phyloP scores from a whole-genome alignment of 2,113 vertebrate species.

The Struthidea cinerea region DNA sequence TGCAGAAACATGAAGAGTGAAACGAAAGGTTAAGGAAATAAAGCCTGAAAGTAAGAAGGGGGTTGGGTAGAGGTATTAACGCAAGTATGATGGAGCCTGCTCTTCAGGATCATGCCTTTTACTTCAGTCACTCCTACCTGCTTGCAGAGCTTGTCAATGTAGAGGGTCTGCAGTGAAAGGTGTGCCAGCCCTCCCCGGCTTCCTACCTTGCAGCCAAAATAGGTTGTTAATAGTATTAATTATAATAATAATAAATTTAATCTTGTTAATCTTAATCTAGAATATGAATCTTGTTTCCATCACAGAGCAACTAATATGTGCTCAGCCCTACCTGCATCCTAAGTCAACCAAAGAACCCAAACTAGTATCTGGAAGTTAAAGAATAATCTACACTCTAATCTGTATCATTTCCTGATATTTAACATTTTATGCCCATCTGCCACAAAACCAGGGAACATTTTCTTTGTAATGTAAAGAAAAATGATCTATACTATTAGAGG shows the following conservation, averaged over 20 bases:
- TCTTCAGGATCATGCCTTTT: background rate
- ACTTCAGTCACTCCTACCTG: background rate
- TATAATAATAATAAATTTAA: background rate
- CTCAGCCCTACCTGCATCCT: background rate
- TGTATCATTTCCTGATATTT: background rate
- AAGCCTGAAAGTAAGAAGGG: background rate
- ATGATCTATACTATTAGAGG: background rate
- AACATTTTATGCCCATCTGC: background rate
- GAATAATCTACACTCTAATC: background rate
- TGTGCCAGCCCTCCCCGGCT: background rate
- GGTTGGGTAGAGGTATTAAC: background rate
- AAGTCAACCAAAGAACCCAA: background rate
- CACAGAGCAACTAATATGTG: background rate
- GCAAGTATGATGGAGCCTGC: background rate
- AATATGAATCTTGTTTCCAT: slow-evolving; percentile 7
- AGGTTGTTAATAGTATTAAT: background rate
- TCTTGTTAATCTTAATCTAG: background rate
- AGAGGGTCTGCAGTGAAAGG: background rate
- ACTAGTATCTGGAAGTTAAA: background rate
- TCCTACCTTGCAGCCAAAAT: background rate
- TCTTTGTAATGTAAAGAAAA: background rate
- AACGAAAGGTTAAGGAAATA: slow-evolving; percentile 36
- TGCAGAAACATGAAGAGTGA: background rate
- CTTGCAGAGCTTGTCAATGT: background rate
- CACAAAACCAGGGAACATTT: background rate